phyloP scores from a whole-genome alignment of 2,113 vertebrate genomes.

The Otocyon megalotis region DNA sequence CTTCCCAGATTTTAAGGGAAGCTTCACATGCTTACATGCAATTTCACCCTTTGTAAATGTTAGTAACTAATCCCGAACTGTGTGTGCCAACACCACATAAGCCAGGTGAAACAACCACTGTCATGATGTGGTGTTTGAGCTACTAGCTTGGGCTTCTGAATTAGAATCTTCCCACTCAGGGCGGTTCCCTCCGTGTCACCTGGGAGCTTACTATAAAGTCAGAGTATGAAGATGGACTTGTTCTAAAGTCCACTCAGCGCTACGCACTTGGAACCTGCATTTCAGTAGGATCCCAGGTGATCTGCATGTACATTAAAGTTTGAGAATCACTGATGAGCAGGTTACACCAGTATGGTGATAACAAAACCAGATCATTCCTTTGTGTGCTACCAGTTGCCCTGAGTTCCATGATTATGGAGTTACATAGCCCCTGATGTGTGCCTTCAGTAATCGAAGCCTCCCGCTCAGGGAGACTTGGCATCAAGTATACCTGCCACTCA shows the following conservation, averaged over 20 bases:
- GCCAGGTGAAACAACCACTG: not conserved
- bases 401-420: not conserved
- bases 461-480: not conserved
- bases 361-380: not conserved
- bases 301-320: not conserved
- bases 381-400: not conserved
- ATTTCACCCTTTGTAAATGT: not conserved
- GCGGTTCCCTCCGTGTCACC: not conserved
- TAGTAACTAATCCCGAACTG: not conserved
- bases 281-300: not conserved
- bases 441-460: not conserved
- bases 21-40: not conserved
- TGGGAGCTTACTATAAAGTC: not conserved
- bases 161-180: constrained; percentile 19
- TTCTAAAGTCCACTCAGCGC: not conserved
- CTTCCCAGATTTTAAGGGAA: not conserved
- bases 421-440: no score
- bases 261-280: not conserved
- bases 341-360: not conserved
- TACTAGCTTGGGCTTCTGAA: not conserved
- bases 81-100: not conserved
- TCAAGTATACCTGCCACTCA: not conserved
- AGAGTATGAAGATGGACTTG: not conserved
- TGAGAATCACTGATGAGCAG: constrained; percentile 14
- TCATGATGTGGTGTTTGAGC: not conserved